Base-by-base conservation (phyloP, 2,888 invertebrate species). In the Diabrotica balteata region DNA sequence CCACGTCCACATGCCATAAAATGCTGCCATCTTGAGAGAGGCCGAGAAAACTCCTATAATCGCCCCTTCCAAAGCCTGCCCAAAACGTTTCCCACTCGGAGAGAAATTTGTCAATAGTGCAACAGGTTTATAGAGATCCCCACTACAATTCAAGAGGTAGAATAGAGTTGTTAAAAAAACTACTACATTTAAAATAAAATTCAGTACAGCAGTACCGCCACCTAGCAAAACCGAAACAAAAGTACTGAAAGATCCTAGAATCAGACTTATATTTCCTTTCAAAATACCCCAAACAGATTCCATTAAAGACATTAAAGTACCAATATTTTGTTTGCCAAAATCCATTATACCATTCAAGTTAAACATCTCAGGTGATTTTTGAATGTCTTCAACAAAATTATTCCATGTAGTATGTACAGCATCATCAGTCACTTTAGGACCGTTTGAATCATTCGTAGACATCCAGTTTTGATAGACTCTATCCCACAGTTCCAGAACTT, bases 1-100 rank as follows among this genome's bases (percentile, higher is more conserved):
- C 96, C 98, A 99, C 0, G 98, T 98, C 91, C 98, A 99, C 72
- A 98, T 87, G 0, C 98, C 98, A 82, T 99, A 98, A 86, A 99
- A 99, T 0, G 94, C 87, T 0, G 97, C 95, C 90, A 98, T 95
- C 86, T 98, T 99, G 78, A 97, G 93, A 4, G 98, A 97, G 0
- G 98, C 97, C 68, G 94, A 90, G 82, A 99, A 95, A 10, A 99
- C 98, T 76, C 96, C 96, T 76, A 96, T 96, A 63, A 96, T 91
- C 0, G 95, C 94, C 69, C 91, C 93, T 78, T 95, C 95, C 43
- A 96, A 86, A 0, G 95, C 94, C 69, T 91, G 88, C 5, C 94
- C 95, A 67, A 95, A 90, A 76, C 93, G 89, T 8, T 86, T 89
- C 10, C 94, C 93, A 73, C 91, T 92, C 1, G 94, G 92, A 72